Base-by-base conservation (phyloP, 2,888 invertebrate species). In the Limnephilus rhombicus region DNA sequence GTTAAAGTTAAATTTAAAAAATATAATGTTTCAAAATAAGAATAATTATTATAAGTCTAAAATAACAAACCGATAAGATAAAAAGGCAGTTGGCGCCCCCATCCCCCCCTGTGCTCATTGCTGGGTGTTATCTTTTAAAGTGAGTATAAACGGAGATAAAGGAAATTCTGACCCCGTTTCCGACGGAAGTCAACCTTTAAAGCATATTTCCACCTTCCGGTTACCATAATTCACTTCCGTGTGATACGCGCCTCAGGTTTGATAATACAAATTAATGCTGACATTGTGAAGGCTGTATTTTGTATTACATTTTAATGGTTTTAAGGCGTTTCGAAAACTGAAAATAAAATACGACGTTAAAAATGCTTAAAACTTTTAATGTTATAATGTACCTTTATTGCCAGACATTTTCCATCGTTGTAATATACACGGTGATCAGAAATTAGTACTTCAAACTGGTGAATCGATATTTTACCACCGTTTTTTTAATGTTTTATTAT, bases 201-300 rank as follows among this genome's bases (percentile, higher is more conserved):
- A 91, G 82, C 91, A 91, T 91, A 91, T 91, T 91, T 81, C 91
- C 87, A 87, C 18, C 87, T 91, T 91, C 91, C 91, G 91, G 91
- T 88, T 81, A n/a, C 81, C 91, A 92, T 92, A 90, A 92, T 92
- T 92, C 92, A 92, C 91, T 91, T 92, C 92, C 92, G 68, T 68
- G 12, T 68, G 80, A 80, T 88, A 88, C 80, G 68, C 88, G 80
- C 15, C 87, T 9, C 31, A 49, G 29, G 87, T 34, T 12, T 85
- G 85, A 41, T n/a, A 41, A 41, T 41, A 81, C 29, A 31, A 81
- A 31, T 81, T 81, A 81, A 31, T 31, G 81, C 31, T 31, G 81
- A 31, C n/a, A 31, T 81, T 81, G 7, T 31, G 81, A 81, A 81
- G 53, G 53, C 53, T 68, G 53, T 68, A 68, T 68, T 18, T 68